Conservation (phyloP, 2,888 invertebrate species). For the Ypsolopha sequella region DNA sequence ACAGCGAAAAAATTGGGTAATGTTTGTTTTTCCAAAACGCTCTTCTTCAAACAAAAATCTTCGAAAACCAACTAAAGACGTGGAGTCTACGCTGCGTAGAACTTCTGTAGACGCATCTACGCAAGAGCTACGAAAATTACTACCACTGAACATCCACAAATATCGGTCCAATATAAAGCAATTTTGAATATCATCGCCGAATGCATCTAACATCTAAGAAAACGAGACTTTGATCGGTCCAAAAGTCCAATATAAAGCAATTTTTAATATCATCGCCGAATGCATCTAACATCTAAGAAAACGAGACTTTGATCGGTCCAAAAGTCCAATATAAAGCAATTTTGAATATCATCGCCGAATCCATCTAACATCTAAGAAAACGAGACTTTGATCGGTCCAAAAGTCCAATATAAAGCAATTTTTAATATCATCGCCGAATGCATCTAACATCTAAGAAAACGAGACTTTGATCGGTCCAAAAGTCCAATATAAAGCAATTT, state of each 20-base stretch:
- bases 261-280: neutral
- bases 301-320: neutral
- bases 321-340: neutral
- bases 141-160: neutral
- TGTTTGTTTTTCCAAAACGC: too few relatives aligned
- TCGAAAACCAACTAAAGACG: neutral
- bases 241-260: neutral
- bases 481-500: neutral
- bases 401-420: neutral
- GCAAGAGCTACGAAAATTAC: neutral
- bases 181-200: neutral
- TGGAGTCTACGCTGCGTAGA: neutral
- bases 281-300: neutral
- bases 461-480: constrained; percentile 1
- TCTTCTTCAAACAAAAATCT: too few relatives aligned
- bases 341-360: neutral
- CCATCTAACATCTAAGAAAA: neutral
- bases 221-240: neutral
- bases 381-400: neutral
- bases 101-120: neutral
- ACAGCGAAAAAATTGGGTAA: too few relatives aligned
- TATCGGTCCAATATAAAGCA: neutral
- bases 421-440: neutral
- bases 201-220: neutral
- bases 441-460: neutral